A percentile compares a stretch with the other conserved stretches of the same genome.
These are phyloP conservation scores for Periophthalmodon schlosseri DNA, from an alignment of 2,113 vertebrate genomes.

Conservation along the genomic window DNA sequence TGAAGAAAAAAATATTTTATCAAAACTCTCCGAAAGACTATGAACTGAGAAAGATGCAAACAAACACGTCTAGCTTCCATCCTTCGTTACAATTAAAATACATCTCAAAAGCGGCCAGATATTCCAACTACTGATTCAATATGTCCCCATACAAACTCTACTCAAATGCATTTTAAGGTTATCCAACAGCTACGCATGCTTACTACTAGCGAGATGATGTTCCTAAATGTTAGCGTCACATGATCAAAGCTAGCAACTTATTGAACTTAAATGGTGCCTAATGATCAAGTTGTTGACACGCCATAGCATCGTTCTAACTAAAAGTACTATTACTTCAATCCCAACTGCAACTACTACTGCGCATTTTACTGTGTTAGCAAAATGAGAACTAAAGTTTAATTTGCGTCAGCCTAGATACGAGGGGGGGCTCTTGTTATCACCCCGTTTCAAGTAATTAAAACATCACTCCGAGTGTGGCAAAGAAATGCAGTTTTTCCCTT, in stretches of 20 bases:
- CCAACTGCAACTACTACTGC: constrained; percentile 23
- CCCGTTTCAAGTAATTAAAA: constrained; percentile 80
- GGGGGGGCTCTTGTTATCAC: constrained; percentile 62
- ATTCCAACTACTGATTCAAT: background rate
- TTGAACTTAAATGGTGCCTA: constrained; percentile 56
- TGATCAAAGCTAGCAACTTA: constrained; percentile 54
- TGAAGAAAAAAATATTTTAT: background rate
- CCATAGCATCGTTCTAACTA: background rate
- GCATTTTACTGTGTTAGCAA: constrained; percentile 24
- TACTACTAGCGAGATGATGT: background rate
- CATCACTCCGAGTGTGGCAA: constrained; percentile 73
- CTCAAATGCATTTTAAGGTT: background rate
- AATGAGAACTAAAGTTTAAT: constrained; percentile 59
- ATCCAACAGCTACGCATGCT: background rate
- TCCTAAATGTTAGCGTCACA: constrained; percentile 6
- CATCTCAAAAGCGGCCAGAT: background rate
- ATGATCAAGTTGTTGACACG: constrained; percentile 18
- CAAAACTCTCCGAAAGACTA: constrained; percentile 32
- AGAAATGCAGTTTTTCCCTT: constrained; percentile 69
- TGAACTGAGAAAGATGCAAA: constrained; percentile 56
- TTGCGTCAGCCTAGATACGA: constrained; percentile 65
- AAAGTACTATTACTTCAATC: constrained; percentile 34
- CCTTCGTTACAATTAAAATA: constrained; percentile 19
- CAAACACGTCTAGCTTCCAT: constrained; percentile 43
- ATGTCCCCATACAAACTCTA: too few species aligned